phyloP scores from a whole-genome alignment of 2,888 invertebrate species.

The Cephus runcator region DNA sequence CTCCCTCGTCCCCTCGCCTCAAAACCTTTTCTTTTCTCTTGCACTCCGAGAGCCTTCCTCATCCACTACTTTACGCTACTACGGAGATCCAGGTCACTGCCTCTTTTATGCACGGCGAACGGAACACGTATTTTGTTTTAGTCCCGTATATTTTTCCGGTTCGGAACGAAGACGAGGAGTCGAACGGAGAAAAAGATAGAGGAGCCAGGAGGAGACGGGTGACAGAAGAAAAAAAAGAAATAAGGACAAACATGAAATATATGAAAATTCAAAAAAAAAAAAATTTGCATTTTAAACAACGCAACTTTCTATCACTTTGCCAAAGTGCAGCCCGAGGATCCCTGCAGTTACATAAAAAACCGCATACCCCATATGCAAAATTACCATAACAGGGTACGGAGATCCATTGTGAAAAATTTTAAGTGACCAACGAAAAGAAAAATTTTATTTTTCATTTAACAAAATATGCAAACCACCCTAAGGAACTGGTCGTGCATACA shows the following conservation, averaged over 20 bases:
- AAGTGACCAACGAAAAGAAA: too few relatives aligned
- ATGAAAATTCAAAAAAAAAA: background rate
- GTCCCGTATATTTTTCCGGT: slow-evolving; percentile 7
- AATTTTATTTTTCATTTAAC: background rate
- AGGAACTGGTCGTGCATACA: background rate
- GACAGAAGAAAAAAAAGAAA: background rate
- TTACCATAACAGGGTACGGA: too few relatives aligned
- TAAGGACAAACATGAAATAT: background rate
- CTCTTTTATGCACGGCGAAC: slow-evolving; percentile 25
- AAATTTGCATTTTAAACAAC: background rate
- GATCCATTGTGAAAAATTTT: too few relatives aligned
- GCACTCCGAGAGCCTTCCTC: background rate
- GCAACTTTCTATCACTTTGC: background rate
- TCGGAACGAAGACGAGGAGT: background rate
- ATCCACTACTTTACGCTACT: background rate
- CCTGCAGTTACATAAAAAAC: too few relatives aligned
- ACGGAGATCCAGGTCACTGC: slow-evolving; percentile 14
- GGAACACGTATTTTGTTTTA: slow-evolving; percentile 41
- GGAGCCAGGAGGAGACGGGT: too few relatives aligned
- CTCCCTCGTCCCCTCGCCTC: slow-evolving; percentile 19
- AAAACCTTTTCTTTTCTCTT: slow-evolving; percentile 13
- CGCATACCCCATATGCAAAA: too few relatives aligned
- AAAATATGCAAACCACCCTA: too few relatives aligned
- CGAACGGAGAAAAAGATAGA: background rate
- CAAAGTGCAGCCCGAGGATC: background rate